A percentile compares a stretch with the other conserved stretches of the same genome.
Evolutionary conservation across 2,888 invertebrate genomes (phyloP).

Genomic region (Rosalia funebris): DNA sequence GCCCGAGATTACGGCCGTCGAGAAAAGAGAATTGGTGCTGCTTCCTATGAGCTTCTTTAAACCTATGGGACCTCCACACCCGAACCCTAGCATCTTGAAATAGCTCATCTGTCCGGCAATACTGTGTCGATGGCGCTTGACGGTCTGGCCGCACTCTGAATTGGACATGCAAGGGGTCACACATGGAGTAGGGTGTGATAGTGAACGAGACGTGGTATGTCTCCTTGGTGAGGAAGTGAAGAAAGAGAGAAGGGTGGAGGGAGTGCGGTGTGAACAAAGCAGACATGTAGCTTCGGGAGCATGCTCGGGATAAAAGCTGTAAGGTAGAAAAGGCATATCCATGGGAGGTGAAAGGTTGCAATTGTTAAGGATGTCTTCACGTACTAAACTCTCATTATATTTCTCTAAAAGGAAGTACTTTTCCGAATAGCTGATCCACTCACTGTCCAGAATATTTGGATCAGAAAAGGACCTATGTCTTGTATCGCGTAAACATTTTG

Average conservation of each 20-base stretch:
- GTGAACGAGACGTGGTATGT: constrained; percentile 52
- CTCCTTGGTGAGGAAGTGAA: constrained; percentile 47
- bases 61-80: constrained; percentile 68
- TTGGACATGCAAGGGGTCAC: constrained; percentile 58
- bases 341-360: constrained; percentile 51
- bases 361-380: constrained; percentile 27
- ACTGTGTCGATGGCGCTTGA: constrained; percentile 92
- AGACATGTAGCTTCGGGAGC: constrained; percentile 43
- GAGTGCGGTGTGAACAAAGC: constrained; percentile 52
- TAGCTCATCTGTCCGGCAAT: constrained; percentile 95
- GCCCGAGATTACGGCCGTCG: constrained; percentile 95
- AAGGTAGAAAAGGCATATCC: constrained; percentile 47
- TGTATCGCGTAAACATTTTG: constrained; percentile 32
- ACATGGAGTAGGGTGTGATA: constrained; percentile 55
- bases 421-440: constrained; percentile 45
- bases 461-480: constrained; percentile 61
- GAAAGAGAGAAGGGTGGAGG: constrained; percentile 58
- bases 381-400: constrained; percentile 48
- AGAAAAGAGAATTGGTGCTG: constrained; percentile 87
- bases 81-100: constrained; percentile 89
- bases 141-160: constrained; percentile 58
- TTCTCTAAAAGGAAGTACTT: constrained; percentile 52
- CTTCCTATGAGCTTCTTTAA: constrained; percentile 73
- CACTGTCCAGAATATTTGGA: constrained; percentile 60
- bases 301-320: constrained; percentile 56